Evolutionary conservation across 1,140 invertebrate species (phyloP), one percentile per base, ranked within the genome.

Genomic region (Protaetia brevitarsis): DNA sequence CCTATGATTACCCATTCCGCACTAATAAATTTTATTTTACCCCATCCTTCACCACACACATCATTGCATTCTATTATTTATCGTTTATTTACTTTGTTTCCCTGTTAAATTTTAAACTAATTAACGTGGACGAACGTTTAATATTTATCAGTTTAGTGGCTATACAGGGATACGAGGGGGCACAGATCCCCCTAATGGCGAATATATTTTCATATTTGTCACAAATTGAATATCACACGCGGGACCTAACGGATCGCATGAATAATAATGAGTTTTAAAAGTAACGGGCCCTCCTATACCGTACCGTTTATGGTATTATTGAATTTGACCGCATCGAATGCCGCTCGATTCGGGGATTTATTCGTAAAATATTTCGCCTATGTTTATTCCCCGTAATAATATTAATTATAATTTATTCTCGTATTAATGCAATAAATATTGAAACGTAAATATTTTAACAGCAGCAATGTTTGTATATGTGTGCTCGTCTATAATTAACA

Each of bases 1-100:
- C 10, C 3, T 19, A 11, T 19, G 21, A 51, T 51, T 51, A 51
- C 41, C n/a, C n/a, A n/a, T n/a, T n/a, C n/a, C n/a, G n/a, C n/a
- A n/a, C n/a, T n/a, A 31, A 58, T 59, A 59, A 59, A 59, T 59
- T 59, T 59, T 59, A 30, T 59, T 59, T 59, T 51, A 51, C 41
- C 41, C 26, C 19, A n/a, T n/a, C 19, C 19, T 51, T 51, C 41
- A 19, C 41, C 16, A 7, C 26, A 10, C 57, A 16, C 57, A 30
- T 59, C 30, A 56, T 27, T 27, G 31, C 31, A 28, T 28, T 59
- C 16, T 28, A 31, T 59, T 59, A 59, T 59, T 59, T 59, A 59
- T 59, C 26, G 57, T 28, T 59, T 59, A 28, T 28, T 28, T 59
- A 51, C 41, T 51, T 51, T 51, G 26, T 51, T 51, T 51, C 6